Percentiles rank a stretch among this genome's conserved stretches.
Evolutionary conservation across 1,140 invertebrate species (phyloP).

Genomic region (Megalonaias nervosa): DNA sequence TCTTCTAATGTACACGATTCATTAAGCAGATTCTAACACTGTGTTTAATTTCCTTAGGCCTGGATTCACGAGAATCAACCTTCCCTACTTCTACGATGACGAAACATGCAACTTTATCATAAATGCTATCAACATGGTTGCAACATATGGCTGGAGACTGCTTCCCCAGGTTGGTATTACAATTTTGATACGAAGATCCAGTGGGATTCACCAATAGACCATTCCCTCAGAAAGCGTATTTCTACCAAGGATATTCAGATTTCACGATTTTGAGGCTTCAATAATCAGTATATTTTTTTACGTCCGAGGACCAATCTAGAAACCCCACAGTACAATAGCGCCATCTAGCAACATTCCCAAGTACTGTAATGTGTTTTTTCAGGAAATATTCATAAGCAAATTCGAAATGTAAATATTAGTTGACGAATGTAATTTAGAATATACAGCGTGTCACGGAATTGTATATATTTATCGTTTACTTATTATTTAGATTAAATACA

Average conservation of each 20-base stretch:
- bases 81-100: constrained; percentile 88
- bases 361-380: too few species aligned
- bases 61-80: constrained; percentile 86
- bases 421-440: too few species aligned
- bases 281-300: too few species aligned
- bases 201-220: not conserved
- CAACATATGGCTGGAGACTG: constrained; percentile 89
- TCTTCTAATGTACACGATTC: not conserved
- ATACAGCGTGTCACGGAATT: too few species aligned
- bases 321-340: too few species aligned
- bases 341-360: too few species aligned
- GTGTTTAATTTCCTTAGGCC: constrained; percentile 71
- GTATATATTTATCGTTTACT: too few species aligned
- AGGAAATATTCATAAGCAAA: too few species aligned
- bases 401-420: too few species aligned
- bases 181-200: not conserved
- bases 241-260: not conserved
- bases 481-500: too few species aligned
- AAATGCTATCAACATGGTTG: constrained; percentile 88
- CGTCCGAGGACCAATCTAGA: too few species aligned
- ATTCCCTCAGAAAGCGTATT: not conserved
- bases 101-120: constrained; percentile 84
- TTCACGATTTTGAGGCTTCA: too few species aligned
- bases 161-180: constrained; percentile 75
- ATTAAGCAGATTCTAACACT: not conserved